These are phyloP conservation scores for Hydropsyche betteni DNA, from an alignment of 2,888 invertebrate species.

Conservation along the genomic window DNA sequence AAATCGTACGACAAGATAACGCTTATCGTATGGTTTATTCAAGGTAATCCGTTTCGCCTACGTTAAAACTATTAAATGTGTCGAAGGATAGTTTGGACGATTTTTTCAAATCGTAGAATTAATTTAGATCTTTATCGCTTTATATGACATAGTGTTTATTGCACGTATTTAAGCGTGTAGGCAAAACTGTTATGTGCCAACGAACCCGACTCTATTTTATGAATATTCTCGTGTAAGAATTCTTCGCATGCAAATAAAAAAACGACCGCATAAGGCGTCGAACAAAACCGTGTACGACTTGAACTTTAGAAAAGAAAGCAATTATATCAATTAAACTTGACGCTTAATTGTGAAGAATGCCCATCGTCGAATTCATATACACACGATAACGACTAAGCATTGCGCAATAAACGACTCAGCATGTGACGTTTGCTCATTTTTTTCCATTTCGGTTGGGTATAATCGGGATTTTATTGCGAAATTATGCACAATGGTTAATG, in stretches of 20 bases:
- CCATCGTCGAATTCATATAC: not conserved
- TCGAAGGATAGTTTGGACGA: not conserved
- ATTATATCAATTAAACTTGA: slow-evolving; percentile 25
- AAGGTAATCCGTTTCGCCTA: not conserved
- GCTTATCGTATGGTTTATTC: slow-evolving; percentile 2
- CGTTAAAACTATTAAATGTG: not conserved
- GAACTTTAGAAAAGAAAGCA: slow-evolving; percentile 23
- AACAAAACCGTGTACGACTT: not conserved
- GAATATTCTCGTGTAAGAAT: slow-evolving; percentile 1
- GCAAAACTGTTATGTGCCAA: not conserved
- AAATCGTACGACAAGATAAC: not conserved
- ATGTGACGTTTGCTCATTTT: not conserved
- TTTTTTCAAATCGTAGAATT: not conserved
- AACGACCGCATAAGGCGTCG: not conserved
- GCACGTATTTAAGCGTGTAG: no score
- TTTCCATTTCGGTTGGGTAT: not conserved
- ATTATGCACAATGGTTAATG: not conserved
- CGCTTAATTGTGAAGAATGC: slow-evolving; percentile 23
- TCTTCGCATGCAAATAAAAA: slow-evolving; percentile 15
- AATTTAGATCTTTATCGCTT: not conserved
- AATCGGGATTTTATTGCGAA: not conserved
- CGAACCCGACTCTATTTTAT: not conserved
- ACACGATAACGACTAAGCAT: not conserved
- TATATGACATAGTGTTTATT: not conserved
- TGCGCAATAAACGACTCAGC: slow-evolving; percentile 13